Conservation (phyloP, 2,797 vertebrate genomes). For the Jordanella pulchra region DNA sequence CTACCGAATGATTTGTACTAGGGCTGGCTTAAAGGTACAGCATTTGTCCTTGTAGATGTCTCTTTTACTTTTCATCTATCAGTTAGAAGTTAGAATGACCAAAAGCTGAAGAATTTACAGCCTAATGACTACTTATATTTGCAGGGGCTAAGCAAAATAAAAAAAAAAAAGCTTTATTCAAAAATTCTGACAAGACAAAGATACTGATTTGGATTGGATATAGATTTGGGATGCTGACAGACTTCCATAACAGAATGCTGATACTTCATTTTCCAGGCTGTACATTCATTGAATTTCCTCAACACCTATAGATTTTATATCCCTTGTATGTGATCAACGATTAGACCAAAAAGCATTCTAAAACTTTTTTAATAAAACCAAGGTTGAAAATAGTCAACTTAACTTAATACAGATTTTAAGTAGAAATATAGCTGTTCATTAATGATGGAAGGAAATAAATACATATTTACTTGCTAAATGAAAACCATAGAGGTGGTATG, state of each 20-base stretch:
- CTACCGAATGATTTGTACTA: neutral
- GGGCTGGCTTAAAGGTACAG: neutral
- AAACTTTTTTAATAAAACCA: neutral
- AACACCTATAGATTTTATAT: neutral
- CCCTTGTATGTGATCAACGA: neutral
- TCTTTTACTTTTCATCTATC: neutral
- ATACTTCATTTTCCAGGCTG: neutral
- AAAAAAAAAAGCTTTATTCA: neutral
- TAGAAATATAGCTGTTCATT: slow-evolving; percentile 6
- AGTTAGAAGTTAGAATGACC: neutral
- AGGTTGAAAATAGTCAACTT: slow-evolving; percentile 5
- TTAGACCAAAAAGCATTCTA: neutral
- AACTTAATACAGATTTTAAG: neutral
- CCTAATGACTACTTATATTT: neutral
- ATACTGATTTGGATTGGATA: no score
- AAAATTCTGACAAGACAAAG: neutral
- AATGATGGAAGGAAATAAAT: neutral
- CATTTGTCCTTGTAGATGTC: neutral
- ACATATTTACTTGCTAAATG: slow-evolving; percentile 16
- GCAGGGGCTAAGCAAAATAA: neutral
- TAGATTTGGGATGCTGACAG: no score
- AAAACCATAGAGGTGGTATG: slow-evolving; percentile 15
- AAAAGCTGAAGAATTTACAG: neutral
- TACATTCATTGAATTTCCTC: neutral
- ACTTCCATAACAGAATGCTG: no score